Evolutionary conservation across 2,797 vertebrate genomes (phyloP), one percentile per base, ranked within the genome.

Genomic region (Rhinatrema bivittatum): DNA sequence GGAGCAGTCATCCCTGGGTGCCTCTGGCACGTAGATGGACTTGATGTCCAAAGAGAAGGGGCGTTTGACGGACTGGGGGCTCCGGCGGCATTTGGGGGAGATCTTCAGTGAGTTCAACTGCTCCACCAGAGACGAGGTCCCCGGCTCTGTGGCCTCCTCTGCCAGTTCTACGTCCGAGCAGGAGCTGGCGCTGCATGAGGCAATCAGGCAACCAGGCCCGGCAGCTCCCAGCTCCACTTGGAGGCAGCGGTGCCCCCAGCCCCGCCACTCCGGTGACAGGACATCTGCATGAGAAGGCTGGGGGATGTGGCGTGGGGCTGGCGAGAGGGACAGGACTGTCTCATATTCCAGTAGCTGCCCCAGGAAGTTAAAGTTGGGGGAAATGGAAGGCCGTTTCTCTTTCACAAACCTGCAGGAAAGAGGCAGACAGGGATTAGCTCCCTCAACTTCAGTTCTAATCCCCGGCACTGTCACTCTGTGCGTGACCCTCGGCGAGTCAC

Each of bases 11-110:
- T n/a, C 32, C 28, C 22, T 50, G 39, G 32, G 39, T 15, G 25
- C 10, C 17, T 42, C 38, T 9, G 92, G 88, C 15, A 85, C 72
- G 48, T 96, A 97, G 49, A 93, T 90, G 0, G 95, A 97, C 75
- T 96, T 95, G 70, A 99, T 96, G 80, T 98, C 94, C 69, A 99
- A 69, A 10, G 94, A 99, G 77, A 99, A 98, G 57, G 94, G 99
- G 46, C 95, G 94, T 38, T 99, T 99, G 42, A 99, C 88, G 18
- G 94, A 87, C 73, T 94, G 97, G 46, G 93, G 93, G 74, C 99
- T 94, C 79, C 94, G 83, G 55, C 97, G 91, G 62, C 90, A 90
- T 73, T 98, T 94, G 0, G 91, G 89, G 3, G 95, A 98, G 42
- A 98, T 87, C 70, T 94, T 92, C 48, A 98, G 78, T 59, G 94